These are phyloP conservation scores for Spisula subtruncata DNA, from an alignment of 2,888 invertebrate genomes.

Conservation along the genomic window DNA sequence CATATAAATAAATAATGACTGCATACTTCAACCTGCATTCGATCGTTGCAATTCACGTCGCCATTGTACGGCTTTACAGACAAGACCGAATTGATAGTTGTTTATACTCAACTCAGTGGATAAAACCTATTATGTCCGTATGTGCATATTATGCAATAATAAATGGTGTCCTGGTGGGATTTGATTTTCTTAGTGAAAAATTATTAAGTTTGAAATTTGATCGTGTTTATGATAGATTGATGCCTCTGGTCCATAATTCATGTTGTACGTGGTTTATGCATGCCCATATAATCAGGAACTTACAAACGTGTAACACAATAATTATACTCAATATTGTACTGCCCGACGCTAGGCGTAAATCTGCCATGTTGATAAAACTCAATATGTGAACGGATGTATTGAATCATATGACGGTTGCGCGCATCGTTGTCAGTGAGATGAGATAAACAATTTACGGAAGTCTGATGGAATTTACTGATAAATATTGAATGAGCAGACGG, in stretches of 20 bases:
- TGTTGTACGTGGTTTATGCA: no score
- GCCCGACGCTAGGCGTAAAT: no score
- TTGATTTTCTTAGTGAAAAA: background rate
- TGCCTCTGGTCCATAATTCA: no score
- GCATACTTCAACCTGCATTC: constrained; percentile 16
- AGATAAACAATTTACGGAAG: background rate
- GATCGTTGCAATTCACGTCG: background rate
- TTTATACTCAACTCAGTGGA: constrained; percentile 9
- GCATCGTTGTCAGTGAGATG: background rate
- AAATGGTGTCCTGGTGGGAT: background rate
- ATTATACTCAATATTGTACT: no score
- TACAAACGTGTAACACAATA: no score
- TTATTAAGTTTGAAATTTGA: background rate
- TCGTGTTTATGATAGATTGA: background rate
- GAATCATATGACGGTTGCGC: no score
- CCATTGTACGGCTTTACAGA: background rate
- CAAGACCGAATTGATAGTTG: background rate
- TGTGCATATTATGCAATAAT: background rate
- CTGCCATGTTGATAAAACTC: no score
- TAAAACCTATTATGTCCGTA: background rate
- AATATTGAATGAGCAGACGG: background rate
- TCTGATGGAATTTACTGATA: background rate
- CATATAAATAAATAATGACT: constrained; percentile 21
- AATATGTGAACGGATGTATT: no score
- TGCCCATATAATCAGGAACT: no score